phyloP scores from a whole-genome alignment of 2,113 vertebrate genomes.

The Thryonomys swinderianus region DNA sequence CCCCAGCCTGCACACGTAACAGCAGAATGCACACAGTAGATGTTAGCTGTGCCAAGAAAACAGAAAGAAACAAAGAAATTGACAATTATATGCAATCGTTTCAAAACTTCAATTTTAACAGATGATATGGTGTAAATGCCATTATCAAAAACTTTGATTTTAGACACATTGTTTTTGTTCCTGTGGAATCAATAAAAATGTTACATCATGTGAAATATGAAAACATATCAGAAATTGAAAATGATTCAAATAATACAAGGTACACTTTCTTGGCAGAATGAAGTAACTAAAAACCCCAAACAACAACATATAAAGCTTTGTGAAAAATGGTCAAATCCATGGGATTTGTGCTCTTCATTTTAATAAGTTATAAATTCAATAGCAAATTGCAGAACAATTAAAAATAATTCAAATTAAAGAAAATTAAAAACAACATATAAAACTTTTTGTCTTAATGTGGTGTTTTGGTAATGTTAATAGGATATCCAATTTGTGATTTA shows the following conservation, averaged over 20 bases:
- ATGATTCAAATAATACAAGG: not conserved
- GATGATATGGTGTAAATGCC: not conserved
- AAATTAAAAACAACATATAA: not conserved
- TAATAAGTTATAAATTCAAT: not conserved
- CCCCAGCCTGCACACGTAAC: not conserved
- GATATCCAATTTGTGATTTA: not conserved
- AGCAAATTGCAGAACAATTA: not conserved
- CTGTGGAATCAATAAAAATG: not conserved
- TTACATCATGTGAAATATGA: not conserved
- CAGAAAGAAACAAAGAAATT: not conserved
- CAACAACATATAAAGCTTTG: not conserved
- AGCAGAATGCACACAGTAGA: not conserved
- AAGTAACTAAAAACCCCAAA: not conserved
- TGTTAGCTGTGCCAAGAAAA: not conserved
- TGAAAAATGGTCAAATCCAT: not conserved
- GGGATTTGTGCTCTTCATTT: not conserved
- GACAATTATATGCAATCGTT: not conserved
- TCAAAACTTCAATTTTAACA: not conserved
- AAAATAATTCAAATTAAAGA: not conserved
- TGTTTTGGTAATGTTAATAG: not conserved
- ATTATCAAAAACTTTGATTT: not conserved
- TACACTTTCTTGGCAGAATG: not conserved
- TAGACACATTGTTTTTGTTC: not conserved
- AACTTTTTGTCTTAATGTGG: not conserved
- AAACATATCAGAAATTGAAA: not conserved